phyloP scores from a whole-genome alignment of 2,113 vertebrate genomes.

The Emydura subglobosa region DNA sequence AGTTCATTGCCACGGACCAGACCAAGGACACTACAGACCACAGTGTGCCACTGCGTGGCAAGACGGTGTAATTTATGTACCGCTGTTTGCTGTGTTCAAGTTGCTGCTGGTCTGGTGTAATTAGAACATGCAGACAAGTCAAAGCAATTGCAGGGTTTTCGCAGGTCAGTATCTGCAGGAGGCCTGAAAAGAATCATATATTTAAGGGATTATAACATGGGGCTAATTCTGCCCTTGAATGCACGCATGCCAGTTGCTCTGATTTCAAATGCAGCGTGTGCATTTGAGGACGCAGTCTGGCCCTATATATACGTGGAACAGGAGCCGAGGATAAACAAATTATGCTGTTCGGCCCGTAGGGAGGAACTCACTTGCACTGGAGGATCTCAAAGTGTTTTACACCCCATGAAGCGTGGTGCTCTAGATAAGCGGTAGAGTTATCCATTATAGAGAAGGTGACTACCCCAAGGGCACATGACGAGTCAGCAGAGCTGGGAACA shows the following conservation, averaged over 20 bases:
- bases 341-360: rapidly evolving
- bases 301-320: not conserved
- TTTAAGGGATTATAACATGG: not conserved
- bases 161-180: not conserved
- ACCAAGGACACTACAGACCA: slow-evolving; percentile 23
- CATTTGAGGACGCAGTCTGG: not conserved
- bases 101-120: not conserved
- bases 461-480: no score
- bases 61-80: not conserved
- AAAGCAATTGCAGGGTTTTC: not conserved
- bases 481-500: not conserved
- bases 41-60: slow-evolving; percentile 22
- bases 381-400: not conserved
- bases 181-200: not conserved
- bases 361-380: not conserved
- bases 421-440: no score
- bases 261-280: rapidly evolving
- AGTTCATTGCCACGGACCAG: slow-evolving; percentile 73
- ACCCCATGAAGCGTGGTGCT: not conserved
- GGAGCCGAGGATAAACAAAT: rapidly evolving
- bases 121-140: not conserved
- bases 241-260: not conserved
- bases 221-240: not conserved
- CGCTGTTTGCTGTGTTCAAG: not conserved
- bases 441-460: no score